A percentile compares a stretch with the other conserved stretches of the same genome.
phyloP scores from a whole-genome alignment of 2,113 vertebrate genomes.

The Gambusia holbrooki region DNA sequence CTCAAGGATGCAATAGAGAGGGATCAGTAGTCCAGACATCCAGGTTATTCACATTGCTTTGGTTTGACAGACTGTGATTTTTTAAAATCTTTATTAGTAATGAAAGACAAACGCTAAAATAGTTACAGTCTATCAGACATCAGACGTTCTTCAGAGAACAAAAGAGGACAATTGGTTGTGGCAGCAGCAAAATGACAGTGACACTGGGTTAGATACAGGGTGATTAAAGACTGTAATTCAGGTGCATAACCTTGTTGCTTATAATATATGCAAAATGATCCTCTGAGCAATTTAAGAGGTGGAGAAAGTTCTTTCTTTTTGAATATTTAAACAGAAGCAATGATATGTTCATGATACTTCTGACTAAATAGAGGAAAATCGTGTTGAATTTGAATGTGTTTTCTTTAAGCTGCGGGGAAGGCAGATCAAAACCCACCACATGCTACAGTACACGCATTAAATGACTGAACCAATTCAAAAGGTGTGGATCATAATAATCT shows the following conservation, averaged over 20 bases:
- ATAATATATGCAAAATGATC: conserved; percentile 69
- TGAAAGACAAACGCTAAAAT: conserved; percentile 51
- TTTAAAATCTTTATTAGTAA: conserved; percentile 49
- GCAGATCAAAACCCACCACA: conserved; percentile 64
- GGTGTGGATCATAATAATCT: conserved; percentile 54
- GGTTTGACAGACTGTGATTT: conserved; percentile 47
- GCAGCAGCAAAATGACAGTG: conserved; percentile 62
- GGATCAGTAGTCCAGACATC: conserved; percentile 41
- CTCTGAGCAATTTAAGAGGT: conserved; percentile 38
- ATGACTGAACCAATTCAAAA: conserved; percentile 48
- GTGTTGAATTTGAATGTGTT: conserved; percentile 60
- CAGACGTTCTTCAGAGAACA: conserved; percentile 57
- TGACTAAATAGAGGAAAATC: conserved; percentile 51
- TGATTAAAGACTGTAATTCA: conserved; percentile 70
- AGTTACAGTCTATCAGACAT: conserved; percentile 53
- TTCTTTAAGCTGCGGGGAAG: conserved; percentile 41
- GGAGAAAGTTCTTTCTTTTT: conserved; percentile 38
- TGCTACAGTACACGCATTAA: conserved; percentile 50
- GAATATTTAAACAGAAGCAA: conserved; percentile 65
- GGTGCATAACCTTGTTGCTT: conserved; percentile 41
- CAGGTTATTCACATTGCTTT: conserved; percentile 27
- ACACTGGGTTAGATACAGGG: conserved; percentile 67
- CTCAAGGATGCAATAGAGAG: background rate
- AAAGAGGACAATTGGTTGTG: conserved; percentile 66
- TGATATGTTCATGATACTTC: conserved; percentile 55